A percentile compares a stretch with the other conserved stretches of the same genome.
phyloP scores from a whole-genome alignment of 2,113 vertebrate genomes.

The Myiagra hebetior region DNA sequence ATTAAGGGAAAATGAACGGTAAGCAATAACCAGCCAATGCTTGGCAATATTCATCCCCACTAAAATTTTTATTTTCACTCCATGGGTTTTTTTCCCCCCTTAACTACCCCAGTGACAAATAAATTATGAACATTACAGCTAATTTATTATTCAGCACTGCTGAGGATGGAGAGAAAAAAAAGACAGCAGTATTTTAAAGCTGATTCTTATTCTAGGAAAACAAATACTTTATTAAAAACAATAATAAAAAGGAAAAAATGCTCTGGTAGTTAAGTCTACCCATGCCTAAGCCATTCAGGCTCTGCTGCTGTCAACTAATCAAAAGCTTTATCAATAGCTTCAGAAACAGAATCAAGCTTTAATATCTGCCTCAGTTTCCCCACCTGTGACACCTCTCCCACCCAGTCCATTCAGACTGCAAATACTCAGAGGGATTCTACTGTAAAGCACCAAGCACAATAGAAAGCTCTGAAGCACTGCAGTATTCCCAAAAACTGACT shows the following conservation, averaged over 20 bases:
- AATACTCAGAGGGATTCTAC: neutral
- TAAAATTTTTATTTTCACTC: conserved; percentile 59
- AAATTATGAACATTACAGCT: conserved; percentile 50
- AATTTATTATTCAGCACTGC: conserved; percentile 48
- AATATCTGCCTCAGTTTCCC: neutral
- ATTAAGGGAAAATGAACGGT: conserved; percentile 54
- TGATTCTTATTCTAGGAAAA: conserved; percentile 34
- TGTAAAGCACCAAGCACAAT: neutral
- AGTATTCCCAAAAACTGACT: neutral
- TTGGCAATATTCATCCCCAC: conserved; percentile 38
- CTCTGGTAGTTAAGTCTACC: neutral
- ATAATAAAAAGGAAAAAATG: neutral
- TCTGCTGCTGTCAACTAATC: neutral
- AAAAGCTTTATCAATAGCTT: neutral
- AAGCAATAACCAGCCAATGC: conserved; percentile 55
- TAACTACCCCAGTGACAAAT: conserved; percentile 46
- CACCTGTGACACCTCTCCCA: neutral
- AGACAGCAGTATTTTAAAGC: neutral
- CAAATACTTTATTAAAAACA: conserved; percentile 21
- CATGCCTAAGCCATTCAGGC: neutral
- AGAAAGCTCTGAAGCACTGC: neutral
- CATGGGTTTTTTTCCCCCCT: neutral
- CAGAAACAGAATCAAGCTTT: neutral
- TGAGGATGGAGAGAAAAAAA: neutral
- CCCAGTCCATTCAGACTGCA: neutral